A percentile compares a stretch with the other conserved stretches of the same genome.
phyloP scores from a whole-genome alignment of 2,797 vertebrate species.

The Crax fasciolata region DNA sequence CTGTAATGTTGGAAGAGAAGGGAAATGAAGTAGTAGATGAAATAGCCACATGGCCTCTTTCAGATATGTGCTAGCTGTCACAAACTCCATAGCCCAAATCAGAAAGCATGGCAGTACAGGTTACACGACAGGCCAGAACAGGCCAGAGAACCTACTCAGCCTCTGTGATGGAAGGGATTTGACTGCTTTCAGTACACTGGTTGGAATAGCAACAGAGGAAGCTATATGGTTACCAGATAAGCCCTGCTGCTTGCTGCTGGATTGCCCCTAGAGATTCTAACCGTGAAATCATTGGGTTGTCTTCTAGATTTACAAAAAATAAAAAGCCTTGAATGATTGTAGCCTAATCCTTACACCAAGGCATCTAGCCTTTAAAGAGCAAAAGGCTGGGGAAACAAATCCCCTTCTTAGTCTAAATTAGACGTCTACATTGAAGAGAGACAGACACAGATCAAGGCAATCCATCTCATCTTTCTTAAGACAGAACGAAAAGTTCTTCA shows the following conservation, averaged over 20 bases:
- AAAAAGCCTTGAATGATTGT: neutral
- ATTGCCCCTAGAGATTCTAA: neutral
- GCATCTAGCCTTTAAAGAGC: neutral
- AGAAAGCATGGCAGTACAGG: neutral
- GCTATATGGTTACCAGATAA: neutral
- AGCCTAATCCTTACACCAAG: neutral
- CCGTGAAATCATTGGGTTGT: neutral
- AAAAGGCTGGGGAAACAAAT: neutral
- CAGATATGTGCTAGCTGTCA: neutral
- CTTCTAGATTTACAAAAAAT: neutral
- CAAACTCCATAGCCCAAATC: neutral
- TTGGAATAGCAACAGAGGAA: neutral
- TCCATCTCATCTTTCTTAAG: neutral
- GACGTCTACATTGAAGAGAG: neutral
- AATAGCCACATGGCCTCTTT: neutral
- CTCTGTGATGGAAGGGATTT: neutral
- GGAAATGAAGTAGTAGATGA: neutral
- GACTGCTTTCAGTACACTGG: neutral
- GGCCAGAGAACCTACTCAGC: neutral
- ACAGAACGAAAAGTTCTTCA: neutral
- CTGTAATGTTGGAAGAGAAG: neutral
- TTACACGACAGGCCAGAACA: fast-evolving
- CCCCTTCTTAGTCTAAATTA: neutral
- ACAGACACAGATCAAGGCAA: neutral
- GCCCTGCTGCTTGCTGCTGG: fast-evolving